These are phyloP conservation scores for Salticus scenicus DNA, from an alignment of 2,888 invertebrate genomes.

Conservation along the genomic window DNA sequence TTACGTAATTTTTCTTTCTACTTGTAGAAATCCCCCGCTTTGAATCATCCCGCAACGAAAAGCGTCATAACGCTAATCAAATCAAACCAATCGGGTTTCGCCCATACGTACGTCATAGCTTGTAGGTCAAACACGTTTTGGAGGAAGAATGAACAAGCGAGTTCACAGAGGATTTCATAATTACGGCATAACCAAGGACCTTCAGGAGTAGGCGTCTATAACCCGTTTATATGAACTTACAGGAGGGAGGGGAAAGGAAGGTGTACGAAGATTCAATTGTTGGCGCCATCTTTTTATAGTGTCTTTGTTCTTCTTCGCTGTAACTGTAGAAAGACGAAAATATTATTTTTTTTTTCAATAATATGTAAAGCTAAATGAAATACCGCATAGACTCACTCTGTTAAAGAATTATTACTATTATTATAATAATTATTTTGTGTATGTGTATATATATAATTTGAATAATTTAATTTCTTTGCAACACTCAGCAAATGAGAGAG, in stretches of 20 bases:
- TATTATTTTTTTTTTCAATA: no score
- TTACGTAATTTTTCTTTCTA: no score
- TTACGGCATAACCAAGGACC: background rate
- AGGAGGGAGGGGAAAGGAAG: background rate
- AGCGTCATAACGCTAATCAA: background rate
- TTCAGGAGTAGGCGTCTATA: background rate
- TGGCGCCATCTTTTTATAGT: conserved; percentile 9
- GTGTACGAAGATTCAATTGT: background rate
- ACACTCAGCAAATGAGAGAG: no score
- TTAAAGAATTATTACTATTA: no score
- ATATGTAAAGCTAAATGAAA: no score
- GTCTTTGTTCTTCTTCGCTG: no score
- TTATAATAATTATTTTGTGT: no score
- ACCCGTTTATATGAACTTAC: conserved; percentile 10
- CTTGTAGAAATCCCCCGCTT: no score
- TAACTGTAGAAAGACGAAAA: no score
- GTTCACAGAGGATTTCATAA: background rate
- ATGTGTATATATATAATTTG: no score
- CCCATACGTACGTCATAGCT: conserved; percentile 41
- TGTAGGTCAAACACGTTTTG: conserved; percentile 21
- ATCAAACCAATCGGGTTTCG: background rate
- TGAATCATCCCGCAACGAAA: background rate
- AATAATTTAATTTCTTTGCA: no score
- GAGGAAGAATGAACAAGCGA: background rate
- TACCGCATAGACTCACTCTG: no score